These are phyloP conservation scores for Adelognathus sp. DNA, from an alignment of 2,888 invertebrate species.

Conservation along the genomic window DNA sequence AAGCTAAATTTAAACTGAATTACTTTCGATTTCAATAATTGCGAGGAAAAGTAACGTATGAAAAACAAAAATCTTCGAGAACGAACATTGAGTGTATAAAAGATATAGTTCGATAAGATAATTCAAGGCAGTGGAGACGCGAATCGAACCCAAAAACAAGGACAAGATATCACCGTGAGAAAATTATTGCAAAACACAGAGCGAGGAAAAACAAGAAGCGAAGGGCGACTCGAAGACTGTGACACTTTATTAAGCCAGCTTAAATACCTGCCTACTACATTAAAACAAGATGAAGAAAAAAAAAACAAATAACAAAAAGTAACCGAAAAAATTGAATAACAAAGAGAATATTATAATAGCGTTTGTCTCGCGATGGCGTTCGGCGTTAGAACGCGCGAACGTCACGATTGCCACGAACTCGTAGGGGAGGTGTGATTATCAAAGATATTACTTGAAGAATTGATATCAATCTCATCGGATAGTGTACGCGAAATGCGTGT, in stretches of 20 bases:
- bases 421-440: constrained; percentile 36
- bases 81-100: constrained; percentile 48
- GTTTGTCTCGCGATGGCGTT: constrained; percentile 48
- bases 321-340: constrained; percentile 20
- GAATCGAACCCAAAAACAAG: constrained; percentile 51
- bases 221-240: constrained; percentile 75
- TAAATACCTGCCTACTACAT: constrained; percentile 78
- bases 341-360: constrained; percentile 35
- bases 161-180: constrained; percentile 3
- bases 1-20: constrained; percentile 22
- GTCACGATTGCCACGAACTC: constrained; percentile 37
- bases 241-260: constrained; percentile 79
- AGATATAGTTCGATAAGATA: constrained; percentile 22
- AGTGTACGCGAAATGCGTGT: constrained; percentile 18
- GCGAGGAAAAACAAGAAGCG: constrained; percentile 35
- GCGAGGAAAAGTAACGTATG: not conserved
- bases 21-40: constrained; percentile 10
- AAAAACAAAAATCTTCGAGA: constrained; percentile 16
- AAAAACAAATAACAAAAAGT: constrained; percentile 23
- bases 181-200: constrained; percentile 20
- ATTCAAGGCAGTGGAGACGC: constrained; percentile 49
- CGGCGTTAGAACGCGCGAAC: constrained; percentile 38
- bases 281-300: constrained; percentile 39
- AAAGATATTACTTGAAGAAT: constrained; percentile 36
- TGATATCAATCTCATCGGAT: constrained; percentile 24